phyloP scores from a whole-genome alignment of 2,888 invertebrate species.

The Epinotia bilunana region DNA sequence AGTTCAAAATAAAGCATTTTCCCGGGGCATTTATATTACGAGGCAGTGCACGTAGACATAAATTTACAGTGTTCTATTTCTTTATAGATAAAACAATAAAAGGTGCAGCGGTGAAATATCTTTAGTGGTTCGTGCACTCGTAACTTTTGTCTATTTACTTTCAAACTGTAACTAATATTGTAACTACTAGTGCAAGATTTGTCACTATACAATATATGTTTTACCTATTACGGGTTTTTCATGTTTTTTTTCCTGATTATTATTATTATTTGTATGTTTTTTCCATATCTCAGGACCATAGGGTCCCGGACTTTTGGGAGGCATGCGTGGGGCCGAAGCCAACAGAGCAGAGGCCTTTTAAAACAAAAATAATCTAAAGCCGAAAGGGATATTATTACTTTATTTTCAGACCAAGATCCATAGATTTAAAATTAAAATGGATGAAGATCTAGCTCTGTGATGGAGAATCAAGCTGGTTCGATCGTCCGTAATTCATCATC shows the following conservation, averaged over 20 bases:
- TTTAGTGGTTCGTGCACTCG: conserved; percentile 35
- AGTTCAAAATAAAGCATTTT: conserved; percentile 22
- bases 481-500: too few relatives aligned
- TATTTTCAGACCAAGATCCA: too few relatives aligned
- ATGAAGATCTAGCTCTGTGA: too few relatives aligned
- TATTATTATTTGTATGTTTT: too few relatives aligned
- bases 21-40: conserved; percentile 16
- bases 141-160: conserved; percentile 26
- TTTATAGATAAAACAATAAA: conserved; percentile 44
- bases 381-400: too few relatives aligned
- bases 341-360: too few relatives aligned
- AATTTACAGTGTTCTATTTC: conserved; percentile 37
- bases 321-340: too few relatives aligned
- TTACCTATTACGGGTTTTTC: not conserved
- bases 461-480: too few relatives aligned
- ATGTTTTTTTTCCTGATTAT: not conserved
- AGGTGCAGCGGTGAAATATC: conserved; percentile 40
- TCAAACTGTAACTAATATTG: conserved; percentile 14
- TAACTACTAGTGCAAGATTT: not conserved
- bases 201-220: not conserved
- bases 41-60: conserved; percentile 38
- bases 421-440: too few relatives aligned
- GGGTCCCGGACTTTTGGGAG: too few relatives aligned
- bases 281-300: too few relatives aligned
- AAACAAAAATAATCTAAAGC: too few relatives aligned